Base-by-base conservation (phyloP, 2,797 vertebrate genomes). In the Saxicola maurus region DNA sequence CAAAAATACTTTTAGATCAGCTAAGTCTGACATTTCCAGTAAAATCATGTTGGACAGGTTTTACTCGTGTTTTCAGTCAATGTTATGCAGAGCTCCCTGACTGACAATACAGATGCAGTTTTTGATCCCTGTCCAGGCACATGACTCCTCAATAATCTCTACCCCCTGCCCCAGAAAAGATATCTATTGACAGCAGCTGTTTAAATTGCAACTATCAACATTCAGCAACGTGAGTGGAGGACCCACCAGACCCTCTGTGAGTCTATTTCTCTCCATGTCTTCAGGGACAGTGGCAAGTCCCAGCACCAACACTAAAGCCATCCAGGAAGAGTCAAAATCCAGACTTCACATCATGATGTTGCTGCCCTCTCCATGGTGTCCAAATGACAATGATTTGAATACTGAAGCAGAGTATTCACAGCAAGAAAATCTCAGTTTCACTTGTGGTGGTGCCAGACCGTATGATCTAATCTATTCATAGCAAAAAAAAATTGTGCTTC, bases 1-100 rank as follows among this genome's bases (percentile, higher is more conserved):
- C 84, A 89, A 85, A 93, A 87, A 51, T 66, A 87, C 59, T 92
- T 89, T 81, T 46, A 89, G 45, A 87, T 86, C 73, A 52, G 42
- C 79, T 42, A 87, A 83, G 79, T 64, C 62, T 83, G 86, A 73
- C 66, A 78, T 93, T 91, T 87, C 43, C 73, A 90, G 73, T 66
- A 77, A 82, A 93, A 91, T 52, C 71, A 27, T 46, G 42, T 73
- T 69, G 45, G 33, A 86, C 24, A 5, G 28, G 56, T 86, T 91
- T 89, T 79, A 83, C 73, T 72, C 40, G 2, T 66, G 69, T 62
- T 89, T 89, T 81, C 13, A 67, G 21, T 73, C 9, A 0, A 14
- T 21, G 30, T 42, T 85, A 81, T 35, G 43, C 76, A 72, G 65
- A 87, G 48, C 10, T 62, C 30, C 27, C 52, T 75, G 72, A 48